Conservation (phyloP, 2,888 invertebrate genomes). For the Hemistola chrysoprasaria region DNA sequence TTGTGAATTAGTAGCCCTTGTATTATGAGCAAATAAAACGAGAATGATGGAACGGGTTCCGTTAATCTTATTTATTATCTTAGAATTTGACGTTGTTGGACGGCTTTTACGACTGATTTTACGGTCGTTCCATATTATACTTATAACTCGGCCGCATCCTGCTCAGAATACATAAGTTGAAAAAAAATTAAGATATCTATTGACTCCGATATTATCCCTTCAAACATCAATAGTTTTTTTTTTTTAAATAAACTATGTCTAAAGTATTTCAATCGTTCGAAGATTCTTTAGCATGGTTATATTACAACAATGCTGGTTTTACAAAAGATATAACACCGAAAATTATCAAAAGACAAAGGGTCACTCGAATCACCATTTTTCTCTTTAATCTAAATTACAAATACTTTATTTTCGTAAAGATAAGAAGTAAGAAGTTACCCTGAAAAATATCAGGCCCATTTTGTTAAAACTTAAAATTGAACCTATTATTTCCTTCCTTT, state of each 20-base stretch:
- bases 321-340: not conserved
- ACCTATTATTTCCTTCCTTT: slow-evolving; percentile 14
- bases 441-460: slow-evolving; percentile 11
- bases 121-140: slow-evolving; percentile 49
- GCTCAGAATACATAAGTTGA: slow-evolving; percentile 39
- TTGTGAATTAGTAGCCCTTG: slow-evolving; percentile 7
- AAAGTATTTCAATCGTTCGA: too few species aligned
- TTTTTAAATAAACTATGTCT: too few species aligned
- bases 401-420: slow-evolving; percentile 8
- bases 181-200: not conserved
- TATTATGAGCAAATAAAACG: slow-evolving; percentile 35
- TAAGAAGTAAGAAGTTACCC: slow-evolving; percentile 8
- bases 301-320: too few species aligned
- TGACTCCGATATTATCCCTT: too few species aligned
- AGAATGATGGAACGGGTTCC: slow-evolving; percentile 27
- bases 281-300: too few species aligned
- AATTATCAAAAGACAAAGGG: slow-evolving; percentile 1
- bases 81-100: slow-evolving; percentile 42
- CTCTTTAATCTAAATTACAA: slow-evolving; percentile 16
- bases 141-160: slow-evolving; percentile 38
- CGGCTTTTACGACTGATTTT: slow-evolving; percentile 56
- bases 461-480: slow-evolving; percentile 17
- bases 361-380: not conserved
- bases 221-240: too few species aligned
- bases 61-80: slow-evolving; percentile 49